phyloP scores from a whole-genome alignment of 2,113 vertebrate genomes.

The Paratilapia polleni region DNA sequence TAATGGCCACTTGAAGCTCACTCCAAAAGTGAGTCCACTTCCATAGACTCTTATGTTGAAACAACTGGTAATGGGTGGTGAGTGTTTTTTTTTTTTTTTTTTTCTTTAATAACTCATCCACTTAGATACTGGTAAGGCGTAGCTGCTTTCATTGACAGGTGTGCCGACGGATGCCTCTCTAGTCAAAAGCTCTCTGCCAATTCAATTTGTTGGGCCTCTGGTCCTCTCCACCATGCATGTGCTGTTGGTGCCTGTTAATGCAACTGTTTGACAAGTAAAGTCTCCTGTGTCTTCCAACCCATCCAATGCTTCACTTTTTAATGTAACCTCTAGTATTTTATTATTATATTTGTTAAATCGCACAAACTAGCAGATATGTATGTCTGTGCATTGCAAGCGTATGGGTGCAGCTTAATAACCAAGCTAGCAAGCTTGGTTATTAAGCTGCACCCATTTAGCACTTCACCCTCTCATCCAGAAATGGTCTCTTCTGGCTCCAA shows the following conservation, averaged over 20 bases:
- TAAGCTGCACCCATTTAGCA: no score
- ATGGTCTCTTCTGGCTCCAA: not conserved
- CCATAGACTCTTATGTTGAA: no score
- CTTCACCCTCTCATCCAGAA: not conserved
- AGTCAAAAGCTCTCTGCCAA: not conserved
- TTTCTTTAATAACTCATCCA: not conserved
- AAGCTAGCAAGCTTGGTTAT: not conserved
- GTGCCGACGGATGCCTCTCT: not conserved
- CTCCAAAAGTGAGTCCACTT: no score
- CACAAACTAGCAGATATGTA: not conserved
- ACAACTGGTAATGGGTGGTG: not conserved
- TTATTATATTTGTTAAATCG: not conserved
- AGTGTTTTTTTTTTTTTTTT: not conserved
- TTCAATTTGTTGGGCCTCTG: not conserved
- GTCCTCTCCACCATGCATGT: not conserved
- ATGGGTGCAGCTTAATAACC: not conserved
- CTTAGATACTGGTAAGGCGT: not conserved
- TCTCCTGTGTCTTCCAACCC: no score
- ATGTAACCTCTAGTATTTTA: not conserved
- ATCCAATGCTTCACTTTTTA: no score
- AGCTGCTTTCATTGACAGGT: not conserved
- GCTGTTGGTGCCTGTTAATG: not conserved
- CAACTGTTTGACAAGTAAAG: not conserved
- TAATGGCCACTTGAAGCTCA: not conserved
- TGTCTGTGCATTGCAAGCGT: not conserved